Evolutionary conservation across 2,113 vertebrate species (phyloP), one percentile per base, ranked within the genome.

Genomic region (Engystomops pustulosus): DNA sequence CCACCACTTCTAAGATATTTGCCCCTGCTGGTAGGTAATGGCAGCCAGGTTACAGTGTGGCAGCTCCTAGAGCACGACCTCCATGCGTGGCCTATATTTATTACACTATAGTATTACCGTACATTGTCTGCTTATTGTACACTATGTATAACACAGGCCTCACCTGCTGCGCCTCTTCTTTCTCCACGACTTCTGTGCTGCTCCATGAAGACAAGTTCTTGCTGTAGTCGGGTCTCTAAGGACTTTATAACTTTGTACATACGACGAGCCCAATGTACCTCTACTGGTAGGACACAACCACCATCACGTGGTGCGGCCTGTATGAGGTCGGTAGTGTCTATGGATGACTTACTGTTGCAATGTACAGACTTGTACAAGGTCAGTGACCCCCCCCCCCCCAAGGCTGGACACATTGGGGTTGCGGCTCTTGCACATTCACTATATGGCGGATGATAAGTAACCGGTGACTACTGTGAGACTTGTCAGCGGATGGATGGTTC

Each of bases 401-500:
- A 4, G 7, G 49, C 32, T 58, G 74, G 49, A 34, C 32, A 77
- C 34, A 1, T 4, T 14, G 10, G 20, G 30, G 32, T 6, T 25
- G 23, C 32, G 14, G 58, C 58, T 67, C 14, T 80, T 60, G 25
- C 27, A 47, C 32, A 77, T 18, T 80, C 38, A 38, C 36, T 45
- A 45, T 65, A 15, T 47, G 32, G 32, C 38, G 47, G 36, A 49
- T 53, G 47, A 65, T 30, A 47, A 80, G 38, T 12, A 80, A 51
- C 44, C 53, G 44, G 15, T 47, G 25, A 69, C 79, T 27, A 34
- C 17, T 85, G 87, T 45, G 72, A 81, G n/a, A 38, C 74, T 1
- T 27, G 14, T 10, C n/a, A 3, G 11, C 23, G 88, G 88, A 86
- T 79, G 85, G 30, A 87, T 87, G 81, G 86, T 80, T 88, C 88